Percentiles rank a stretch among this genome's conserved stretches.
Conservation (phyloP, 2,797 vertebrate genomes). For the Myotis vivesi region DNA sequence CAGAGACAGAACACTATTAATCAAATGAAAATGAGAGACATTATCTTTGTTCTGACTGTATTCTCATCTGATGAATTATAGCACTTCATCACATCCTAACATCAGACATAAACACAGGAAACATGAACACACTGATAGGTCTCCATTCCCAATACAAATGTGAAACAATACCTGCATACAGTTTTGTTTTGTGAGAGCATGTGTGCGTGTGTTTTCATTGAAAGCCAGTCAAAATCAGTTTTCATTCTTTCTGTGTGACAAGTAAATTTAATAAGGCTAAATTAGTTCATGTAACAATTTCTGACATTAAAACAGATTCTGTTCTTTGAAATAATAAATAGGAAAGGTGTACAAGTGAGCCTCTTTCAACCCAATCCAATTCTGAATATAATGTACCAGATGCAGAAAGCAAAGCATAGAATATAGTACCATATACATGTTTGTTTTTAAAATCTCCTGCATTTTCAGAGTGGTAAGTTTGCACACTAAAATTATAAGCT, state of each 20-base stretch:
- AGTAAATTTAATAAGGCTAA: constrained; percentile 2
- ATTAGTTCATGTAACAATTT: background rate
- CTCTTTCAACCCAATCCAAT: background rate
- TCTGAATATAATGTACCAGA: background rate
- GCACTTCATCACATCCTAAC: background rate
- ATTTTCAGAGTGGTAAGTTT: background rate
- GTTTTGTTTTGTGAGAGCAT: background rate
- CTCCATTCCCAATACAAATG: background rate
- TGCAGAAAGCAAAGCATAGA: background rate
- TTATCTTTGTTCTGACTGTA: background rate
- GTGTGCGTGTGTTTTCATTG: background rate
- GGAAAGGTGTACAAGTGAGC: background rate
- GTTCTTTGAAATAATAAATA: background rate
- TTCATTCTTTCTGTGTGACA: background rate
- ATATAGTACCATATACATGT: background rate
- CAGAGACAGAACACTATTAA: constrained; percentile 5
- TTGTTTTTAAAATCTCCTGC: constrained; percentile 10
- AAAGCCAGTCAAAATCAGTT: background rate
- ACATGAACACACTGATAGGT: background rate
- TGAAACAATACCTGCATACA: background rate
- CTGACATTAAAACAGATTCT: background rate
- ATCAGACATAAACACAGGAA: background rate
- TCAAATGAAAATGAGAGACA: background rate
- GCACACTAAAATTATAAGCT: background rate
- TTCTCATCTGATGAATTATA: background rate